Base-by-base conservation (phyloP, 2,888 invertebrate genomes). In the Margaritifera margaritifera region DNA sequence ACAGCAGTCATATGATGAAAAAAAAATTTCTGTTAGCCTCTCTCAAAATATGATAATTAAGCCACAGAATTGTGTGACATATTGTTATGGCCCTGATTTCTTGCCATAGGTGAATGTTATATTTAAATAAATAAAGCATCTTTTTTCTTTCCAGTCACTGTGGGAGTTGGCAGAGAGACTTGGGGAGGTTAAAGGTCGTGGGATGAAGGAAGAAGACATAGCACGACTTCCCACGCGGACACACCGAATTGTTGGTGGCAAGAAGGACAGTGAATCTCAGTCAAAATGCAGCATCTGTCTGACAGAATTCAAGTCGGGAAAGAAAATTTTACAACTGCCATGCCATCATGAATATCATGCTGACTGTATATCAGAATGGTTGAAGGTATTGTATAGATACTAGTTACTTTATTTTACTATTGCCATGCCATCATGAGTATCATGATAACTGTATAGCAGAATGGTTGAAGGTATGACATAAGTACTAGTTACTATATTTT, bases 291-390 rank as follows among this genome's bases (percentile, higher is more conserved):
- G 81, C 69, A 81, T 85, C 25, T 85, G 85, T 74, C 77, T 85
- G 59, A 68, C 71, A 19, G 80, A 78, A 19, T 85, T 75, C 64
- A 81, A 81, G 60, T 71, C 62, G 3, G 84, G 83, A 15, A 82
- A 83, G 11, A 78, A 71, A 50, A 63, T 81, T 58, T 72, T 79
- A 55, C 70, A 70, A 52, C 66, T 85, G 22, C 81, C 80, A 1
- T 85, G 85, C 74, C 74, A 77, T 66, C 85, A 85, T 70, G 81
- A 82, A 52, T 84, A 72, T 64, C 84, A 85, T 70, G 77, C 73
- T 66, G 75, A 78, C 18, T 84, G 85, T 77, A 72, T 84, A 22
- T 73, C 77, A 60, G 81, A 83, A 60, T 84, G 84, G 84, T 66
- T 84, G 8, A 80, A 81, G 76, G 85, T 84, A 61, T 42, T 8